Percentiles rank a stretch among this genome's conserved stretches.
phyloP scores from a whole-genome alignment of 2,888 invertebrate genomes.

The Caradrina clavipalpis region DNA sequence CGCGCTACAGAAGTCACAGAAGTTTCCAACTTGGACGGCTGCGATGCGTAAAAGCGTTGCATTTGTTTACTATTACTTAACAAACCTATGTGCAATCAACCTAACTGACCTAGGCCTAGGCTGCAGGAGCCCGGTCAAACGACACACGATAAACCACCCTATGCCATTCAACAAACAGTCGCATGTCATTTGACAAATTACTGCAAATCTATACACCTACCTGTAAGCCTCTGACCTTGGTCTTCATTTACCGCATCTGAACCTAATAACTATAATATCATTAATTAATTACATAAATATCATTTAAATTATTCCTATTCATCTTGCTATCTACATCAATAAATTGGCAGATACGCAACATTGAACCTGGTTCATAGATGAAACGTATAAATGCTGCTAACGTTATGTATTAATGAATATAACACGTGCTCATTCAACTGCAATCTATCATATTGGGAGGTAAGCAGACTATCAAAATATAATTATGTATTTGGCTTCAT shows the following conservation, averaged over 20 bases:
- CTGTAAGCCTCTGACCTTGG: slow-evolving; percentile 49
- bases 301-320: slow-evolving; percentile 39
- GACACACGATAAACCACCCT: neutral
- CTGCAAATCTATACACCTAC: slow-evolving; percentile 28
- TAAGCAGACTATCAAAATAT: slow-evolving; percentile 58
- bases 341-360: slow-evolving; percentile 40
- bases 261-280: slow-evolving; percentile 47
- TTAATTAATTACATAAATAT: slow-evolving; percentile 46
- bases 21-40: slow-evolving; percentile 75
- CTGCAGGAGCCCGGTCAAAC: slow-evolving; percentile 13
- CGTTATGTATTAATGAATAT: slow-evolving; percentile 27
- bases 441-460: slow-evolving; percentile 34
- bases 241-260: slow-evolving; percentile 41
- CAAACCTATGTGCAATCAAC: slow-evolving; percentile 52
- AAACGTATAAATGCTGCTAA: slow-evolving; percentile 47
- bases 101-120: slow-evolving; percentile 22
- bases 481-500: slow-evolving; percentile 57
- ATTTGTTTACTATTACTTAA: slow-evolving; percentile 53
- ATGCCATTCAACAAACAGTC: neutral
- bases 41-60: slow-evolving; percentile 75
- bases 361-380: slow-evolving; percentile 54
- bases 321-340: slow-evolving; percentile 39
- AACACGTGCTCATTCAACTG: slow-evolving; percentile 26
- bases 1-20: slow-evolving; percentile 42
- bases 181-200: slow-evolving; percentile 24